Evolutionary conservation across 2,797 vertebrate genomes (phyloP), one percentile per base, ranked within the genome.

Genomic region (Poecile montanus): DNA sequence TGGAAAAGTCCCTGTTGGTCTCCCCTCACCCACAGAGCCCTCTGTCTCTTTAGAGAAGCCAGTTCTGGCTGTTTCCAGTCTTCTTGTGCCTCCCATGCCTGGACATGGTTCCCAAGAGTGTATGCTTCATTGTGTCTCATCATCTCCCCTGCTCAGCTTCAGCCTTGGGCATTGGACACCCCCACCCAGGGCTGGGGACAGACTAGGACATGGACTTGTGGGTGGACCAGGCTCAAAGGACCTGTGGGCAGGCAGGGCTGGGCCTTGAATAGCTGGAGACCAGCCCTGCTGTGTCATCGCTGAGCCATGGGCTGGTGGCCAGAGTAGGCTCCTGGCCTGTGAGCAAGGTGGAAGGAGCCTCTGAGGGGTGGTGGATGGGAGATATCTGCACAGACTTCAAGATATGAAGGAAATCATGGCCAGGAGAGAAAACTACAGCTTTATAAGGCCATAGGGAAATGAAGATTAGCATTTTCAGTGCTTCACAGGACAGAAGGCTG

Each of bases 141-240:
- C 48, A 30, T n/a, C 11, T 77, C 7, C 13, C 29, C 10, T 56
- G 18, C 8, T 8, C 30, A 83, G 44, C 15, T 58, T 21, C 44
- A 62, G 40, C 12, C 40, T 17, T 3, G 10, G 34, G 9, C 23
- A 14, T 1, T 3, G 8, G 16, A 30, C 19, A 44, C 0, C 2
- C 18, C 13, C 6, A 4, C 12, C 11, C 47, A n/a, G 11, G 16
- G 5, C 8, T 8, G 6, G 45, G 10, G 18, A 58, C 9, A 36
- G 34, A 16, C 22, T 17, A 21, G n/a, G 18, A 26, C 6, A 2
- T 2, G 9, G 12, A 10, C 27, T 44, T 32, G 18, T 2, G 9
- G 7, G 12, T 18, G 12, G 27, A 26, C 7, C 67, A 6, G 3
- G 29, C 13, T n/a, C 5, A 6, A 14, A 16, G 32, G 16, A 32